phyloP scores from a whole-genome alignment of 2,888 invertebrate genomes.

The Melinaea menophilus region DNA sequence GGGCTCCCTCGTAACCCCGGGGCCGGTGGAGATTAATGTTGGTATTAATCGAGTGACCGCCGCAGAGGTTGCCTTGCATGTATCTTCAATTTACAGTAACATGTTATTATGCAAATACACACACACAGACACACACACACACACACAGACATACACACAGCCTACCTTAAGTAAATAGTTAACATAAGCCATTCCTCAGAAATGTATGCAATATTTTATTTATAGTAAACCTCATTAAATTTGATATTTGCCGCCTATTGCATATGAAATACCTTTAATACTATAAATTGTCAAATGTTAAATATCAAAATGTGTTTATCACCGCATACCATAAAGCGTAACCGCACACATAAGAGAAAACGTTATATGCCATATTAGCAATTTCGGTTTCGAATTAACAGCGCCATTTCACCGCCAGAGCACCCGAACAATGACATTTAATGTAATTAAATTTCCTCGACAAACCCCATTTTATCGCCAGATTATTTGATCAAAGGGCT shows the following conservation, averaged over 20 bases:
- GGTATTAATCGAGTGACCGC: slow-evolving; percentile 76
- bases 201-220: slow-evolving; percentile 7
- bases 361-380: slow-evolving; percentile 8
- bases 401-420: slow-evolving; percentile 45
- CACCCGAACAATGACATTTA: slow-evolving; percentile 65
- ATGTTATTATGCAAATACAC: slow-evolving; percentile 8
- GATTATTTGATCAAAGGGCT: slow-evolving; percentile 78
- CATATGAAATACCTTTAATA: neutral
- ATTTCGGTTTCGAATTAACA: slow-evolving; percentile 30
- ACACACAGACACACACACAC: too few relatives aligned
- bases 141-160: too few relatives aligned
- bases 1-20: slow-evolving; percentile 48
- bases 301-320: neutral
- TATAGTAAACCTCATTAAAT: too few relatives aligned
- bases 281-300: neutral
- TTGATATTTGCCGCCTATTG: neutral
- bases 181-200: neutral
- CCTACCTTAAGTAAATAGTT: too few relatives aligned
- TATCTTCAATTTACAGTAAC: slow-evolving; percentile 25
- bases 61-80: slow-evolving; percentile 34
- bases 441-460: slow-evolving; percentile 73
- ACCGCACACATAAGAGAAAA: neutral
- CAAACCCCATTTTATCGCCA: slow-evolving; percentile 71
- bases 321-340: neutral
- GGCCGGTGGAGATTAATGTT: slow-evolving; percentile 70